Conservation (phyloP, 2,888 invertebrate genomes). For the Siphonodentalium dalli region DNA sequence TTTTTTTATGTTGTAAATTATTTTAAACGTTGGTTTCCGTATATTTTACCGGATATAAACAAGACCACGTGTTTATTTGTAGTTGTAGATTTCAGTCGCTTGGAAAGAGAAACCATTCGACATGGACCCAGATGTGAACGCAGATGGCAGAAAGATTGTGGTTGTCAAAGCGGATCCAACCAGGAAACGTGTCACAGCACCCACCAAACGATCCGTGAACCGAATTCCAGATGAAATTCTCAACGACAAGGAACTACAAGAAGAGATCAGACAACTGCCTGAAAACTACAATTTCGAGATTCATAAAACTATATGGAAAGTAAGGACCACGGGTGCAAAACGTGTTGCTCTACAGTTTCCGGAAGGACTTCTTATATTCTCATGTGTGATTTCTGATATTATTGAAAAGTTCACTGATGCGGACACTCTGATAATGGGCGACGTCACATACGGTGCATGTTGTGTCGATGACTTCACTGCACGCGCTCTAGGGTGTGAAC, state of each 20-base stretch:
- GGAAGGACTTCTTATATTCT: slow-evolving; percentile 90
- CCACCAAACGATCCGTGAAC: slow-evolving; percentile 36
- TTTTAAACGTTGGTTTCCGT: too few species aligned
- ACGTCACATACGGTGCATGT: slow-evolving; percentile 99
- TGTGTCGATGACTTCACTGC: slow-evolving; percentile 98
- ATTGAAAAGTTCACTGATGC: slow-evolving; percentile 85
- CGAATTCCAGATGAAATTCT: slow-evolving; percentile 59
- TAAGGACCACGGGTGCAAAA: slow-evolving; percentile 81
- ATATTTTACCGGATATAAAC: too few species aligned
- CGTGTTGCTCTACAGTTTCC: slow-evolving; percentile 96
- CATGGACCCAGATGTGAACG: too few species aligned
- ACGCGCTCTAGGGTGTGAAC: slow-evolving; percentile 84
- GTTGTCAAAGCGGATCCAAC: too few species aligned
- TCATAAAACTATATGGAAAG: slow-evolving; percentile 96
- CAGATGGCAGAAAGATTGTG: too few species aligned
- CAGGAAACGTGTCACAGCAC: not conserved
- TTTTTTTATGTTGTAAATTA: too few species aligned
- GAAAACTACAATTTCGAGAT: slow-evolving; percentile 98
- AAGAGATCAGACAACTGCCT: slow-evolving; percentile 72
- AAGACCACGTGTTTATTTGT: too few species aligned
- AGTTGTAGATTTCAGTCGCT: too few species aligned
- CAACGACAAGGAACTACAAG: slow-evolving; percentile 46
- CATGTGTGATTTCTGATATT: slow-evolving; percentile 91
- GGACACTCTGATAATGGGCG: slow-evolving; percentile 96
- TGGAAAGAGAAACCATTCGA: too few species aligned